Percentiles rank a stretch among this genome's conserved stretches.
Evolutionary conservation across 1,140 invertebrate species (phyloP).

Genomic region (Lordiphosa clarofinis): DNA sequence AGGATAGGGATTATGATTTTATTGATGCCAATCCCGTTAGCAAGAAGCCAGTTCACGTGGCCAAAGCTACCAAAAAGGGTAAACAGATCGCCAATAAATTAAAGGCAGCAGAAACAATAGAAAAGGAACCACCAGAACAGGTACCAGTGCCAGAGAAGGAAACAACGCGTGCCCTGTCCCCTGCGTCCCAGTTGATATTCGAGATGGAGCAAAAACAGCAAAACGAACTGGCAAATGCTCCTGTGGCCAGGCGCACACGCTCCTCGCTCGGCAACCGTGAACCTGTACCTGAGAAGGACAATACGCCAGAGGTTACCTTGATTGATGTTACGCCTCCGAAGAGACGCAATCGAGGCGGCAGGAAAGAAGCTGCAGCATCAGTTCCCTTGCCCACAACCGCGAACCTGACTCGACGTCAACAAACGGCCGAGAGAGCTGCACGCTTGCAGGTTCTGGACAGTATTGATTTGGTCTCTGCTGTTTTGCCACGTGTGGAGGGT

Average conservation of each 20-base stretch:
- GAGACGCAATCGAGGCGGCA: background rate
- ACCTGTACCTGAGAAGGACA: background rate
- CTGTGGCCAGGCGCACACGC: constrained; percentile 53
- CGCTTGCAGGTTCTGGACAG: constrained; percentile 37
- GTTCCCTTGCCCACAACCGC: background rate
- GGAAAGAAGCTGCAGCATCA: too few species aligned
- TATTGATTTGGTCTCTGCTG: constrained; percentile 61
- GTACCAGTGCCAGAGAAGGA: background rate
- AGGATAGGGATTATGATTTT: constrained; percentile 45
- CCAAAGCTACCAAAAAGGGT: constrained; percentile 4
- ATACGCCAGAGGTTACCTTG: background rate
- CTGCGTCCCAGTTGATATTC: constrained; percentile 40
- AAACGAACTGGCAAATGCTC: background rate
- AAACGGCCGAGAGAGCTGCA: constrained; percentile 47
- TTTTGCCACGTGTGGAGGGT: constrained; percentile 51
- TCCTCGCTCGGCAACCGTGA: constrained; percentile 15
- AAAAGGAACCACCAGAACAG: background rate
- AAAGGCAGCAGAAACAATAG: background rate
- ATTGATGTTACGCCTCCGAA: constrained; percentile 3
- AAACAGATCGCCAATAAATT: constrained; percentile 1
- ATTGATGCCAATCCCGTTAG: constrained; percentile 1
- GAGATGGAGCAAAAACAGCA: constrained; percentile 43
- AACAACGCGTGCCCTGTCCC: constrained; percentile 18
- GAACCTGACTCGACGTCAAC: constrained; percentile 12
- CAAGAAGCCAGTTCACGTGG: constrained; percentile 20